Evolutionary conservation across 2,113 vertebrate genomes (phyloP).

Genomic region (Felis chaus): DNA sequence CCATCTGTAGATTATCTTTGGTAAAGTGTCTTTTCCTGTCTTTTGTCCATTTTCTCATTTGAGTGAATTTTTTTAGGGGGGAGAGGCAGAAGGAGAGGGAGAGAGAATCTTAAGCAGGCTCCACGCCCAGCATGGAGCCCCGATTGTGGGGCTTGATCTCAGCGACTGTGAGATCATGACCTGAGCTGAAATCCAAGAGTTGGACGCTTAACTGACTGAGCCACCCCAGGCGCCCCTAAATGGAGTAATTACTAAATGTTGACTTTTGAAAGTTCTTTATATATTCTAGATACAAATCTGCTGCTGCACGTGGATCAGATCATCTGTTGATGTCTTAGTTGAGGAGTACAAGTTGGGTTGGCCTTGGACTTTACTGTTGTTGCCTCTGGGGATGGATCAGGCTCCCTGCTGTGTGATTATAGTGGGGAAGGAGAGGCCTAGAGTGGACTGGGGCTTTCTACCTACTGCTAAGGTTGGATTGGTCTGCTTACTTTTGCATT

Average conservation of each 20-base stretch:
- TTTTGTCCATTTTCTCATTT: neutral
- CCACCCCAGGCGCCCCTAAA: too few relatives aligned
- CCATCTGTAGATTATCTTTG: neutral
- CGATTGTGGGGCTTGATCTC: too few relatives aligned
- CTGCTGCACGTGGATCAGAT: neutral
- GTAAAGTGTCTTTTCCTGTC: neutral
- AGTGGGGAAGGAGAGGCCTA: neutral
- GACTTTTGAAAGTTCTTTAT: slow-evolving; percentile 1
- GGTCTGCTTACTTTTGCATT: neutral
- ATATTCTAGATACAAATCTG: neutral
- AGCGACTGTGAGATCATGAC: too few relatives aligned
- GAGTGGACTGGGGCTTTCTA: neutral
- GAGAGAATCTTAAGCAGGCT: too few relatives aligned
- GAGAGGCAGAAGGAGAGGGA: too few relatives aligned
- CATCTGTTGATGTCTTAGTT: neutral
- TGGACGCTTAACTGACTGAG: too few relatives aligned
- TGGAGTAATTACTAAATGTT: neutral
- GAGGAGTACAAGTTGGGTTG: neutral
- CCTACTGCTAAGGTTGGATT: neutral
- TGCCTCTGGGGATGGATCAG: neutral
- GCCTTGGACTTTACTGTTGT: neutral
- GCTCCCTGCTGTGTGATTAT: neutral
- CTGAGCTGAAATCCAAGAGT: too few relatives aligned
- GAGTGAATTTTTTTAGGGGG: neutral
- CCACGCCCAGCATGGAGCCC: too few relatives aligned